phyloP scores from a whole-genome alignment of 2,888 invertebrate genomes.

The Megaustenia siamemsis region DNA sequence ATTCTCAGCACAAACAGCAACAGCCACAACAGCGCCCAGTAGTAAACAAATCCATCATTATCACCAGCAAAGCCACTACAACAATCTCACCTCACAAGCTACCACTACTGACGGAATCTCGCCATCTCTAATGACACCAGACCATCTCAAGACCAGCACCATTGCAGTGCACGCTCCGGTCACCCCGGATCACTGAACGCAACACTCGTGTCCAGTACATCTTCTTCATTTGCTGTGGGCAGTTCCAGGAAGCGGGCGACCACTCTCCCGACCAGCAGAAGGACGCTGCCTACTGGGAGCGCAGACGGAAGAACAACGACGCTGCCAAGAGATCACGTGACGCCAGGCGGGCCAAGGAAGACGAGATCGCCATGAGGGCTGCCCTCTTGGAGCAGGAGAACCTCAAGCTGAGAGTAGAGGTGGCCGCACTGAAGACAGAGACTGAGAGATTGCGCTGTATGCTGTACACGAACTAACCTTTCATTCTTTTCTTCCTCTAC shows the following conservation, averaged over 20 bases:
- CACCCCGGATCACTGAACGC: not conserved
- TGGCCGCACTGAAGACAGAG: slow-evolving; percentile 85
- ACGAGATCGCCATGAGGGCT: slow-evolving; percentile 93
- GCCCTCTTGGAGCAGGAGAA: slow-evolving; percentile 93
- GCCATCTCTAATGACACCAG: slow-evolving; percentile 61
- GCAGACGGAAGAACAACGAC: slow-evolving; percentile 93
- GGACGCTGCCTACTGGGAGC: slow-evolving; percentile 92
- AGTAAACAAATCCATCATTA: slow-evolving; percentile 22
- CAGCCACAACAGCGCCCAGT: slow-evolving; percentile 48
- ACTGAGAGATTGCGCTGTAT: slow-evolving; percentile 83
- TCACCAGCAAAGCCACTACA: slow-evolving; percentile 56
- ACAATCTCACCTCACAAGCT: slow-evolving; percentile 39
- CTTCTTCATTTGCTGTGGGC: not conserved
- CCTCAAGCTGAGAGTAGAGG: slow-evolving; percentile 87
- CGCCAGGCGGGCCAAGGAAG: slow-evolving; percentile 92
- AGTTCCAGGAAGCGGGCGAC: slow-evolving; percentile 44
- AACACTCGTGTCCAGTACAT: slow-evolving; percentile 21
- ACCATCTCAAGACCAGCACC: slow-evolving; percentile 12
- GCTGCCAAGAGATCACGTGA: slow-evolving; percentile 97
- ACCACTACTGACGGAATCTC: slow-evolving; percentile 60
- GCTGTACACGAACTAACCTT: slow-evolving; percentile 71
- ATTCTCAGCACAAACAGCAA: slow-evolving; percentile 55
- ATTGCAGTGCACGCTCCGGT: not conserved
- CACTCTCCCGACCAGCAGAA: slow-evolving; percentile 80
- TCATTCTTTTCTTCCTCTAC: too few species aligned